Conservation (phyloP, 2,888 invertebrate species). For the Malthinus flaveolus region DNA sequence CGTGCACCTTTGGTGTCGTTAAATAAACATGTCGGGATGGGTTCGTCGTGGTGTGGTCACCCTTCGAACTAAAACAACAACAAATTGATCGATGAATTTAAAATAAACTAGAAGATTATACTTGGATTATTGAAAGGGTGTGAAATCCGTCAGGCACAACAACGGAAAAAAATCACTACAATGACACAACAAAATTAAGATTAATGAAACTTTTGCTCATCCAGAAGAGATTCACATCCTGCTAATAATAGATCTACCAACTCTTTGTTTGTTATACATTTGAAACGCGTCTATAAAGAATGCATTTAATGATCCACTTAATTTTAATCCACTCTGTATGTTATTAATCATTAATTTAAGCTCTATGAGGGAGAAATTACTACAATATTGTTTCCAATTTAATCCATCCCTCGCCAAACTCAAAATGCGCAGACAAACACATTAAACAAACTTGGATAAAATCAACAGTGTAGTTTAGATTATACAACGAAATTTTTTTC, state of each 20-base stretch:
- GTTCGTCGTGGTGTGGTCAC: conserved; percentile 20
- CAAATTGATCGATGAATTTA: conserved; percentile 15
- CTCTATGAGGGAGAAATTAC: too few relatives aligned
- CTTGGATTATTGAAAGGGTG: conserved; percentile 6
- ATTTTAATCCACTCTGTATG: conserved; percentile 4
- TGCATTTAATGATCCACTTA: conserved; percentile 9
- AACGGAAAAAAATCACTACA: conserved; percentile 12
- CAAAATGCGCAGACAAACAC: too few relatives aligned
- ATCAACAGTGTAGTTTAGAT: too few relatives aligned
- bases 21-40: conserved; percentile 40
- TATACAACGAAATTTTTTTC: too few relatives aligned
- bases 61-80: conserved; percentile 3
- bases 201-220: conserved; percentile 17
- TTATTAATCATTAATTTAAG: not conserved
- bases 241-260: conserved; percentile 14
- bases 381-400: too few relatives aligned
- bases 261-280: conserved; percentile 20
- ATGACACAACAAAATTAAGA: conserved; percentile 24
- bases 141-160: conserved; percentile 20
- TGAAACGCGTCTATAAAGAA: conserved; percentile 2
- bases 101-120: not conserved
- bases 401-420: too few relatives aligned
- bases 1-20: conserved; percentile 34
- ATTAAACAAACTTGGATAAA: too few relatives aligned
- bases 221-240: conserved; percentile 23